phyloP scores from a whole-genome alignment of 2,797 vertebrate species.

The Melanotaenia trifasciata region DNA sequence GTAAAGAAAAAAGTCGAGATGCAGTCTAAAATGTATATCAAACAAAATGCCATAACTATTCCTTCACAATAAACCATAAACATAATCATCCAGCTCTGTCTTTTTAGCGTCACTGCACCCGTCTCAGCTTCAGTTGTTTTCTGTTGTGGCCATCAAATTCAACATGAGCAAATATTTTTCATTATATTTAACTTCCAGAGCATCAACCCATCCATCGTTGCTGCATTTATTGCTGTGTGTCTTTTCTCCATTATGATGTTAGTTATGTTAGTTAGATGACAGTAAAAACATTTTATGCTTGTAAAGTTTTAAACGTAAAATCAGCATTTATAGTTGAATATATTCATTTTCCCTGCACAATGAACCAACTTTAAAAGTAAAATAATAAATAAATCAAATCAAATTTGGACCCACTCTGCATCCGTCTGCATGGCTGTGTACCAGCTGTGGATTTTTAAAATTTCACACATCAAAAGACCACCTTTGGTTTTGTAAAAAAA shows the following conservation, averaged over 20 bases:
- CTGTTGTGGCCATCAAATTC: too few relatives aligned
- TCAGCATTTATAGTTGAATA: background rate
- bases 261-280: background rate
- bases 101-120: background rate
- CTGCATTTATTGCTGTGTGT: background rate
- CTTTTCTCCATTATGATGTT: background rate
- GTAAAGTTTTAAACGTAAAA: background rate
- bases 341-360: background rate
- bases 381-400: background rate
- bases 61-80: background rate
- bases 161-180: too few relatives aligned
- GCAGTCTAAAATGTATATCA: background rate
- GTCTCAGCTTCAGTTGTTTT: too few relatives aligned
- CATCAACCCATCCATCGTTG: background rate
- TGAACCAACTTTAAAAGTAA: background rate
- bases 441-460: slow-evolving; percentile 30
- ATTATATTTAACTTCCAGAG: background rate
- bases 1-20: background rate
- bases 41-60: background rate
- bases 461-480: slow-evolving; percentile 32
- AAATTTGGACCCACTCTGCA: background rate
- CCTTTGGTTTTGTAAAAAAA: slow-evolving; percentile 25
- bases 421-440: slow-evolving; percentile 4
- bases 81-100: background rate
- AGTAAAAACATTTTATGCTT: background rate